Evolutionary conservation across 1,140 invertebrate species (phyloP), one percentile per base, ranked within the genome.

Genomic region (Euborellia annulipes): DNA sequence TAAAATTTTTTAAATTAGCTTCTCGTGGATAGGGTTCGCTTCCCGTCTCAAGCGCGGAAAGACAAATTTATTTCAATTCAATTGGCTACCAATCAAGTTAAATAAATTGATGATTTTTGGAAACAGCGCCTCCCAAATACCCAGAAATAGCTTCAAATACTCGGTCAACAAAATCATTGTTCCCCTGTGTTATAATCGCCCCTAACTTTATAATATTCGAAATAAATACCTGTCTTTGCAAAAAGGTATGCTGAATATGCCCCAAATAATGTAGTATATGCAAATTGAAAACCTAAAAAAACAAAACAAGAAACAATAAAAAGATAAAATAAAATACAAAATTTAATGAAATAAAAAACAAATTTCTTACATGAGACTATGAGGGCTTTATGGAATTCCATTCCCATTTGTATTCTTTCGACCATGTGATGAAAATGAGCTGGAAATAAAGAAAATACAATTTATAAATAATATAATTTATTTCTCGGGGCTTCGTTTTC

Each of bases 401-500:
- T 69, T 36, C 83, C 83, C 54, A 65, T 66, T 53, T 75, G 78
- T 8, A 87, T 66, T 55, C 78, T 75, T 58, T 93, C 90, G 50
- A 80, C 69, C 55, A 92, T 75, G 56, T 94, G 90, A 72, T 96
- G 90, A 56, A 93, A 80, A 68, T 95, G 90, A 43, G 88, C 88
- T 79, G 62, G 51, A 71, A 74, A 47, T 50, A 47, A 55, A 55
- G 44, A 42, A 21, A n/a, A 41, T 38, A 27, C 21, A 46, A 18
- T 13, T n/a, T 23, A 51, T 36, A 41, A 22, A 14, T 34, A 49
- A 34, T 32, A 4, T 48, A 11, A 27, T 27, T 11, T 27, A 27
- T 27, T 27, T 27, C n/a, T n/a, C n/a, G n/a, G n/a, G n/a, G n/a
- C n/a, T n/a, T n/a, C n/a, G n/a, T n/a, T n/a, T n/a, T n/a, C n/a